phyloP scores from a whole-genome alignment of 2,113 vertebrate species.

The Haemorhous mexicanus region DNA sequence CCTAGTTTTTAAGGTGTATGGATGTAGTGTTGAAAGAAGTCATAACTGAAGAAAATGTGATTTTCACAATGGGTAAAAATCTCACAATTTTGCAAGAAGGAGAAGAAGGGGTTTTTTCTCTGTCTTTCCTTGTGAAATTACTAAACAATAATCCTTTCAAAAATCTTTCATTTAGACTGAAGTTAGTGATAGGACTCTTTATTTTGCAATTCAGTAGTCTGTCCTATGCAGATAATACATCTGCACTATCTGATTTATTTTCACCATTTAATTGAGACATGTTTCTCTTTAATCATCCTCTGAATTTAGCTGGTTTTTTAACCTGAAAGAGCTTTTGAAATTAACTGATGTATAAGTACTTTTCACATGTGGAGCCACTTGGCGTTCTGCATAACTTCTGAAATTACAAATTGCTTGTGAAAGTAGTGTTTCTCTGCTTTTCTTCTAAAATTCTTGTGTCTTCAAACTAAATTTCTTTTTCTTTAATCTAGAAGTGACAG shows the following conservation, averaged over 20 bases:
- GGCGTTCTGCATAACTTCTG: not conserved
- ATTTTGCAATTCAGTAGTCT: not conserved
- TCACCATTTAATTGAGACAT: not conserved
- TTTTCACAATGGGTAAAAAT: not conserved
- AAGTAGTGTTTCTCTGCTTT: not conserved
- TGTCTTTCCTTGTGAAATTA: not conserved
- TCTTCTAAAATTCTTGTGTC: not conserved
- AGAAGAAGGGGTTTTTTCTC: rapidly evolving
- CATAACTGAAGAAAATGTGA: not conserved
- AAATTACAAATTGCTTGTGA: not conserved
- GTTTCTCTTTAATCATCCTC: not conserved
- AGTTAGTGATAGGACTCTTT: not conserved
- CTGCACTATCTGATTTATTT: not conserved
- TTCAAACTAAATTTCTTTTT: not conserved
- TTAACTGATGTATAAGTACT: not conserved
- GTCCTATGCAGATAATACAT: not conserved
- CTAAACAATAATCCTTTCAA: not conserved
- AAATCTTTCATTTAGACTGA: not conserved
- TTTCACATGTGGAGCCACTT: not conserved
- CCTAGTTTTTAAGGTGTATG: not conserved
- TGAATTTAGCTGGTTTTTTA: not conserved
- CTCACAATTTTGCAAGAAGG: not conserved
- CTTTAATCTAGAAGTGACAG: slow-evolving; percentile 82
- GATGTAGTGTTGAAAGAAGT: not conserved
- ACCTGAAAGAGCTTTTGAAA: not conserved